Percentiles rank a stretch among this genome's conserved stretches.
These are phyloP conservation scores for Coptodon bakossiorum DNA, from an alignment of 2,113 vertebrate genomes.

Conservation along the genomic window DNA sequence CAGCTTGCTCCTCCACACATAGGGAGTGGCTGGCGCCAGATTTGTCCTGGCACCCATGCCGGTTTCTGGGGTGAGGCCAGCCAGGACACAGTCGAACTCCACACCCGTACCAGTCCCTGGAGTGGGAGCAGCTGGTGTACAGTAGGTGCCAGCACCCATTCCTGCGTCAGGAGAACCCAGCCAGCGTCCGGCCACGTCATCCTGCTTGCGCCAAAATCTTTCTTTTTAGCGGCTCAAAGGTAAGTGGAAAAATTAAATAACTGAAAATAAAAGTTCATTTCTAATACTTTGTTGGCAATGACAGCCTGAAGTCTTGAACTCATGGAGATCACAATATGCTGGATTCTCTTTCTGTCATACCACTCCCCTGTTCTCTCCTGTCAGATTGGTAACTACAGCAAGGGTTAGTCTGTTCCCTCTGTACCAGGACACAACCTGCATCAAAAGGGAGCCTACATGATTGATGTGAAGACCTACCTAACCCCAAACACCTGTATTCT, in stretches of 20 bases:
- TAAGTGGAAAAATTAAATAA: background rate
- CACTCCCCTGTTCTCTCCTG: background rate
- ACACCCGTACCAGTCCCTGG: background rate
- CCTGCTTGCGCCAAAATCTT: background rate
- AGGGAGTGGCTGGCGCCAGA: fast-evolving
- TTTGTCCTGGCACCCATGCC: background rate
- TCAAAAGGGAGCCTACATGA: conserved; percentile 40
- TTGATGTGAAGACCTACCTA: background rate
- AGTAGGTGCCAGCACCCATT: background rate
- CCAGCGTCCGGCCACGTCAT: background rate
- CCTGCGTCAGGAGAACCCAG: background rate
- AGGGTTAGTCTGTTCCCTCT: conserved; percentile 22
- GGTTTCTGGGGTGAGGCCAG: background rate
- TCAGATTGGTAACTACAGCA: background rate
- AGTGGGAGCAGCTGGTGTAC: background rate
- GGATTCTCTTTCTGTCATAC: background rate
- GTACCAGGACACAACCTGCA: conserved; percentile 53
- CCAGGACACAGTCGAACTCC: background rate
- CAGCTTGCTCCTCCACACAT: background rate
- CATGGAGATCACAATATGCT: background rate
- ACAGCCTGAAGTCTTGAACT: background rate
- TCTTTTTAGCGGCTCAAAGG: background rate
- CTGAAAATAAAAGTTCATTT: background rate
- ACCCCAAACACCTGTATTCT: conserved; percentile 18
- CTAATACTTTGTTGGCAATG: background rate